phyloP scores from a whole-genome alignment of 2,797 vertebrate genomes.

The Otolemur crassicaudatus region DNA sequence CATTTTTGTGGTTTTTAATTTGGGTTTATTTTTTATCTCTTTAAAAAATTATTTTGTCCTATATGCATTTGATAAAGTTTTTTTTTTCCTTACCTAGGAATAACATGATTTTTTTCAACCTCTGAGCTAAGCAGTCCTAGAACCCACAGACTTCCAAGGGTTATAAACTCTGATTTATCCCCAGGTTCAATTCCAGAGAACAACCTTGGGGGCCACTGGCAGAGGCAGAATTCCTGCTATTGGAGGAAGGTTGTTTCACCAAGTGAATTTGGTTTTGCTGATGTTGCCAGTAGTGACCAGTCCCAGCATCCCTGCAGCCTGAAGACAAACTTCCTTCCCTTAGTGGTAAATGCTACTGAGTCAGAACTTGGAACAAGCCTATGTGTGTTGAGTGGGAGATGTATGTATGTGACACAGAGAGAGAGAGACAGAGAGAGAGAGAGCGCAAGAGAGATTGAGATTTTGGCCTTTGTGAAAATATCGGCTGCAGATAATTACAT shows the following conservation, averaged over 20 bases:
- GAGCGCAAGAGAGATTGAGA: neutral
- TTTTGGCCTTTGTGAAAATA: neutral
- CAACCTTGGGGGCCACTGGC: fast-evolving
- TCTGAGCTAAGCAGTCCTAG: neutral
- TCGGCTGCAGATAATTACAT: neutral
- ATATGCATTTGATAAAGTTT: neutral
- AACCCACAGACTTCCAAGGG: neutral
- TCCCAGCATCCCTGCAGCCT: too few species aligned
- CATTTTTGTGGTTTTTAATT: neutral
- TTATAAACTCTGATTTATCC: neutral
- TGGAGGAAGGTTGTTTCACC: neutral
- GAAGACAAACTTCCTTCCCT: neutral
- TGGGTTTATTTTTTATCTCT: neutral
- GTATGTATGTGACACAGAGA: too few species aligned
- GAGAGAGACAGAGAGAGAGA: neutral
- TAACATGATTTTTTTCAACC: neutral
- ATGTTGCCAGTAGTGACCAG: neutral
- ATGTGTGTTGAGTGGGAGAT: too few species aligned
- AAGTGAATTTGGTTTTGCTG: too few species aligned
- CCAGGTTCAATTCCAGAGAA: neutral
- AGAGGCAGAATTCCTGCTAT: fast-evolving
- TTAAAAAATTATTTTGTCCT: neutral
- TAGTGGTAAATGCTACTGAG: neutral
- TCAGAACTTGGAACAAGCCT: neutral
- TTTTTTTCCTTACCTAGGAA: neutral